Conservation (phyloP, 2,888 invertebrate genomes). For the Cepaea hortensis region DNA sequence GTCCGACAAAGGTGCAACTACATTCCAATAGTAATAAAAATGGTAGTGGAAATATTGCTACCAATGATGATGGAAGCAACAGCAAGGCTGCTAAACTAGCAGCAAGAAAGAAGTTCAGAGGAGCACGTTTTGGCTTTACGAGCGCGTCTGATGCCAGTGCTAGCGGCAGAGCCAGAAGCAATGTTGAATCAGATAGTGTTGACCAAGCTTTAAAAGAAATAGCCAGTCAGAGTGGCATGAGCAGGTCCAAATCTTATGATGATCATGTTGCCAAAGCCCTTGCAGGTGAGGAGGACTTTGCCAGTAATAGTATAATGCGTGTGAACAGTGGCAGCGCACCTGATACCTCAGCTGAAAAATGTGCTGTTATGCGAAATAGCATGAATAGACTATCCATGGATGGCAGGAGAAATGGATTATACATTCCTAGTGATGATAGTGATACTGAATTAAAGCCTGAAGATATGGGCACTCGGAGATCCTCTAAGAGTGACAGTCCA, state of each 20-base stretch:
- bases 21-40: background rate
- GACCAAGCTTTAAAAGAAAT: conserved; percentile 66
- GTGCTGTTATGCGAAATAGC: conserved; percentile 59
- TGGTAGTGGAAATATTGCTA: background rate
- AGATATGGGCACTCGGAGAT: conserved; percentile 58
- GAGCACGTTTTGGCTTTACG: conserved; percentile 68
- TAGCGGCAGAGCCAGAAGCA: conserved; percentile 64
- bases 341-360: conserved; percentile 51
- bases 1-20: conserved; percentile 5
- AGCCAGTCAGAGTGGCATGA: conserved; percentile 64
- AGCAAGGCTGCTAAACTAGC: conserved; percentile 61
- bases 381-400: conserved; percentile 61
- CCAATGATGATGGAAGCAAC: conserved; percentile 4
- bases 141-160: conserved; percentile 57
- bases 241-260: conserved; percentile 70
- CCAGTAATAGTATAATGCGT: conserved; percentile 40
- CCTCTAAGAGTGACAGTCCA: conserved; percentile 66
- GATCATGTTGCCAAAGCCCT: conserved; percentile 67
- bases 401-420: conserved; percentile 63
- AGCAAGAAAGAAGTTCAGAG: conserved; percentile 66
- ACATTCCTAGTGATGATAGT: conserved; percentile 67
- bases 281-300: conserved; percentile 56
- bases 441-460: conserved; percentile 62
- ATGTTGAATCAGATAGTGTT: conserved; percentile 67
- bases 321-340: conserved; percentile 54